Evolutionary conservation across 2,888 invertebrate species (phyloP).

Genomic region (Diarsia rubi): DNA sequence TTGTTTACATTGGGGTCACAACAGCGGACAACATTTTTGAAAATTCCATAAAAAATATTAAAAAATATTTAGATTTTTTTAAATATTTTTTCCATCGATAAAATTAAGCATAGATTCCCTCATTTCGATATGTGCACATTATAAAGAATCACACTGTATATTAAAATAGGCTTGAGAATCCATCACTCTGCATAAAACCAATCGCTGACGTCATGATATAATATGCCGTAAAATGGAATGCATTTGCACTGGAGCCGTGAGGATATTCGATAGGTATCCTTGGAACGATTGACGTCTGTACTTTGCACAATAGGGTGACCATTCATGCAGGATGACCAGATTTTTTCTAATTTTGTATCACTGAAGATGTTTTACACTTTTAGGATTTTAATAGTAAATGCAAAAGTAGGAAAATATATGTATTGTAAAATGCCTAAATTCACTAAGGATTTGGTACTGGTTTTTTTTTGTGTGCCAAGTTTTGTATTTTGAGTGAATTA

Average conservation of each 20-base stretch:
- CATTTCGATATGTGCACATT: too few species aligned
- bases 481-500: background rate
- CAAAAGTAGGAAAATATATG: background rate
- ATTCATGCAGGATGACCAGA: constrained; percentile 2
- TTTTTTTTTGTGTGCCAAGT: background rate
- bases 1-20: too few species aligned
- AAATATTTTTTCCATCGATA: too few species aligned
- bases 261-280: constrained; percentile 32
- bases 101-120: too few species aligned
- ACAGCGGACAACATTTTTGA: too few species aligned
- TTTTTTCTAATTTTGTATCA: background rate
- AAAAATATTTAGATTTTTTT: too few species aligned
- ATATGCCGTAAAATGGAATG: constrained; percentile 1
- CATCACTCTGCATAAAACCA: constrained; percentile 2
- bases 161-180: background rate
- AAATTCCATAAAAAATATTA: too few species aligned
- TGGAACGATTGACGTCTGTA: constrained; percentile 29
- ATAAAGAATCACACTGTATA: too few species aligned
- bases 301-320: constrained; percentile 27
- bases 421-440: background rate
- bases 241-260: constrained; percentile 23
- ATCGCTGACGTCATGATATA: constrained; percentile 37
- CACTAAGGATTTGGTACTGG: background rate
- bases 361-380: background rate
- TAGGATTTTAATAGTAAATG: background rate